Conservation (phyloP, 2,797 vertebrate species). For the Heteromormyrus szaboi region DNA sequence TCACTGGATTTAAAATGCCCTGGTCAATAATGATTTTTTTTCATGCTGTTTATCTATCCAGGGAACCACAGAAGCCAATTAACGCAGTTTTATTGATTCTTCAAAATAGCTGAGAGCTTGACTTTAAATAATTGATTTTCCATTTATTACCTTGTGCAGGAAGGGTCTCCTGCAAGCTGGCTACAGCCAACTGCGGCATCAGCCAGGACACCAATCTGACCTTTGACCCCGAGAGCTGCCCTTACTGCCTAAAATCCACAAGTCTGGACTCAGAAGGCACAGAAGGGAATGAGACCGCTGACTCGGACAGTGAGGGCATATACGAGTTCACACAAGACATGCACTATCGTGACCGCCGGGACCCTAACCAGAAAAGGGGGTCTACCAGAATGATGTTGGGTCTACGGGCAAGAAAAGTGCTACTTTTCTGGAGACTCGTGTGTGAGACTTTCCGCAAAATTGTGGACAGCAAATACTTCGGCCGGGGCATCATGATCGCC, state of each 20-base stretch:
- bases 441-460: conserved; percentile 85
- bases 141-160: conserved; percentile 46
- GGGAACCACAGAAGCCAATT: background rate
- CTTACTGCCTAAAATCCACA: conserved; percentile 74
- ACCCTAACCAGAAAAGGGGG: conserved; percentile 50
- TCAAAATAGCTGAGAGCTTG: conserved; percentile 5
- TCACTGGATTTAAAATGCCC: background rate
- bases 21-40: background rate
- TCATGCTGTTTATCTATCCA: conserved; percentile 15
- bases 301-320: conserved; percentile 86
- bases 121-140: background rate
- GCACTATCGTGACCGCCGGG: conserved; percentile 72
- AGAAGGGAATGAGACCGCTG: conserved; percentile 70
- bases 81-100: background rate
- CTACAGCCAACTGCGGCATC: conserved; percentile 60
- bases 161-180: conserved; percentile 74
- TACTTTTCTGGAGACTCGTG: conserved; percentile 83
- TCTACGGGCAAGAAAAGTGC: conserved; percentile 52
- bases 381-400: conserved; percentile 39
- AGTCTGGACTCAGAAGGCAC: conserved; percentile 65
- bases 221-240: conserved; percentile 78
- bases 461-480: conserved; percentile 86
- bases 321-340: conserved; percentile 88
- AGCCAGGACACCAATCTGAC: conserved; percentile 67
- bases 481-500: conserved; percentile 83